phyloP scores from a whole-genome alignment of 2,797 vertebrate genomes.

The Myoxocephalus aenaeus region DNA sequence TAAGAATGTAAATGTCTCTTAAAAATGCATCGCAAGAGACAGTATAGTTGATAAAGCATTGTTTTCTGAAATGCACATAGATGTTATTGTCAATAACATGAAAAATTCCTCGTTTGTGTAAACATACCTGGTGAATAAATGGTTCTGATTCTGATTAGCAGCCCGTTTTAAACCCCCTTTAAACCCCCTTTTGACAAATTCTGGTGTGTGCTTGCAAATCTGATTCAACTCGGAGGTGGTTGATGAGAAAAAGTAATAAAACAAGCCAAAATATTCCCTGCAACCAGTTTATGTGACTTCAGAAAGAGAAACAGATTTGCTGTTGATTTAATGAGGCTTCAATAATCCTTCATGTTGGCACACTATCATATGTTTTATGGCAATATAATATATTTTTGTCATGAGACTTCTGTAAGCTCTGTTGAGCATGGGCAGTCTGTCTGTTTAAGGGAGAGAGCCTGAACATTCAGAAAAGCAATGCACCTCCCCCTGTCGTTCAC shows the following conservation, averaged over 20 bases:
- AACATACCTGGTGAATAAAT: no score
- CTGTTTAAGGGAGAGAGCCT: constrained; percentile 54
- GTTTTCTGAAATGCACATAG: constrained; percentile 10
- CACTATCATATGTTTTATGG: neutral
- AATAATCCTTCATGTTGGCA: neutral
- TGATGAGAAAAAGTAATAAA: constrained; percentile 5
- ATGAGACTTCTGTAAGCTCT: constrained; percentile 74
- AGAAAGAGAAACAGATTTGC: constrained; percentile 1
- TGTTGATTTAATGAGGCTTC: constrained; percentile 6
- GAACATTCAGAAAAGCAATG: constrained; percentile 71
- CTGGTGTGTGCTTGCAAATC: neutral
- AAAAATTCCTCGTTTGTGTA: no score
- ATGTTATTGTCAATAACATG: neutral
- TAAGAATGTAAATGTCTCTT: neutral
- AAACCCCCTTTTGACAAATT: constrained; percentile 1
- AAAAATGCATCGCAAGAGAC: neutral
- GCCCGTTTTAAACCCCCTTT: neutral
- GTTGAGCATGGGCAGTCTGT: constrained; percentile 35
- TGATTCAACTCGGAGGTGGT: neutral
- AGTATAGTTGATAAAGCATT: constrained; percentile 18
- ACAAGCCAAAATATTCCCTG: constrained; percentile 4
- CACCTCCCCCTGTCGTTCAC: constrained; percentile 62
- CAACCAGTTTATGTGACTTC: neutral
- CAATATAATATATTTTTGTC: constrained; percentile 38
- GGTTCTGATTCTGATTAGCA: neutral